Percentiles rank a stretch among this genome's conserved stretches.
These are phyloP conservation scores for Chymomyza amoena DNA, from an alignment of 2,888 invertebrate genomes.

Conservation along the genomic window DNA sequence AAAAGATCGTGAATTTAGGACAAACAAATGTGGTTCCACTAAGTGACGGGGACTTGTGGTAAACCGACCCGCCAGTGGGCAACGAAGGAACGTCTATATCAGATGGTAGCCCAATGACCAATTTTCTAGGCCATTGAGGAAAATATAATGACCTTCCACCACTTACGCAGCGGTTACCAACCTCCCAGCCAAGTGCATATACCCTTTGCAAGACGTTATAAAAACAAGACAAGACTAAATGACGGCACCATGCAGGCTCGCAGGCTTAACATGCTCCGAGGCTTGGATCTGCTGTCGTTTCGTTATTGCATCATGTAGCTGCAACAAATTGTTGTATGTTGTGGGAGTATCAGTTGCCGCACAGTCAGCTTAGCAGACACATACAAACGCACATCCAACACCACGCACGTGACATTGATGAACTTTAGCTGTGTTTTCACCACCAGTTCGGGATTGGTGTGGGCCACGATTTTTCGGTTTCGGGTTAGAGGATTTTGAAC, in stretches of 20 bases:
- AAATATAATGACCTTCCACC: no score
- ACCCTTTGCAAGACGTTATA: neutral
- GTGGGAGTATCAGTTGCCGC: constrained; percentile 4
- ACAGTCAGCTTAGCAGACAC: neutral
- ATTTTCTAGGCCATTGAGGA: no score
- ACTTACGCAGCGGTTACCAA: no score
- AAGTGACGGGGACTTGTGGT: no score
- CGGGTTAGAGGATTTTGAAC: neutral
- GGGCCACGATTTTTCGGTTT: neutral
- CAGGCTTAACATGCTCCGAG: neutral
- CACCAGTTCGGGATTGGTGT: neutral
- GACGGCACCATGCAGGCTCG: neutral
- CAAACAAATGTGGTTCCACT: no score
- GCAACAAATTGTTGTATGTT: constrained; percentile 61
- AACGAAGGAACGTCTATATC: no score
- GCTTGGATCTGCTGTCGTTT: neutral
- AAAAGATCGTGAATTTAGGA: no score
- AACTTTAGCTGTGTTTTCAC: constrained; percentile 49
- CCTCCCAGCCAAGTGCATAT: neutral
- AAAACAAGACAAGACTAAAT: constrained; percentile 6
- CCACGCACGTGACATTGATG: constrained; percentile 65
- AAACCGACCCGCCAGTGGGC: no score
- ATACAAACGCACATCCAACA: neutral
- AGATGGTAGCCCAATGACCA: no score
- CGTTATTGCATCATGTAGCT: constrained; percentile 51